Evolutionary conservation across 2,797 vertebrate species (phyloP).

Genomic region (Chiloscyllium punctatum): DNA sequence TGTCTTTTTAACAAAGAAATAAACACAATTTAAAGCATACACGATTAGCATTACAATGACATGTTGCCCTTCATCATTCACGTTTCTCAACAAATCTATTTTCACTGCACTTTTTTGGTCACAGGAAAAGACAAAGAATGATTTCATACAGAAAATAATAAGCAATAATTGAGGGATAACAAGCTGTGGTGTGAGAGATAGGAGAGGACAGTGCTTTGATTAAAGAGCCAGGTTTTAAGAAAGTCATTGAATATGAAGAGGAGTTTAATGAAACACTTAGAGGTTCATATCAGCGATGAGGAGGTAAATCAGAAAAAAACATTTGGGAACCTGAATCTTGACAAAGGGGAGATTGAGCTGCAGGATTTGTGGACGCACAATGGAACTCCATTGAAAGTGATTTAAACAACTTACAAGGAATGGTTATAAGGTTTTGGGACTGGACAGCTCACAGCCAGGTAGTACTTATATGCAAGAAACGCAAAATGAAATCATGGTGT

Average conservation of each 20-base stretch:
- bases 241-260: background rate
- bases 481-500: background rate
- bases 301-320: background rate
- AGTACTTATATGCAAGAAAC: background rate
- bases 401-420: background rate
- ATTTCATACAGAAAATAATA: background rate
- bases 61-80: background rate
- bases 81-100: background rate
- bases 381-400: background rate
- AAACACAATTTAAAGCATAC: background rate
- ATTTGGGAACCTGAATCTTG: background rate
- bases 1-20: background rate
- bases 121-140: background rate
- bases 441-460: background rate
- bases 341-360: background rate
- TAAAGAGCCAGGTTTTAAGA: background rate
- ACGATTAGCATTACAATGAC: background rate
- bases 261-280: background rate
- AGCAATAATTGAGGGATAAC: background rate
- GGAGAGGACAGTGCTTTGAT: background rate
- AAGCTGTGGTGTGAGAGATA: background rate
- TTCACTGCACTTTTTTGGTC: background rate
- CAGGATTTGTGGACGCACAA: background rate
- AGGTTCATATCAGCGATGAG: background rate
- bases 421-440: background rate